A percentile compares a stretch with the other conserved stretches of the same genome.
Evolutionary conservation across 2,888 invertebrate species (phyloP).

Genomic region (Andrena flavipes): DNA sequence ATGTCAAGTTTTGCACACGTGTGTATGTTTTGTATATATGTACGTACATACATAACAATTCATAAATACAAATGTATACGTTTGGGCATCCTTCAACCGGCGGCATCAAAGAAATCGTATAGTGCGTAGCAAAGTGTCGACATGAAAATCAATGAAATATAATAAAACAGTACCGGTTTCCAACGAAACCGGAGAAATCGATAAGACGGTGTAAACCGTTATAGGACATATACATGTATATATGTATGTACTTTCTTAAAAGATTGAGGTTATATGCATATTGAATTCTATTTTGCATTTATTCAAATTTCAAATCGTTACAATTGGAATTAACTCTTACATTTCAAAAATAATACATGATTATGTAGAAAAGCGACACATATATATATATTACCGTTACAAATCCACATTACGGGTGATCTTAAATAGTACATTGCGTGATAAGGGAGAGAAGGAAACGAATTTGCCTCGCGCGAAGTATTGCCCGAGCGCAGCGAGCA

Average conservation of each 20-base stretch:
- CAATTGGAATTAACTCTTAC: neutral
- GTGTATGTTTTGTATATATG: neutral
- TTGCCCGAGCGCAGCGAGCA: too few species aligned
- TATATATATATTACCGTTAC: too few species aligned
- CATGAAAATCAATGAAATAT: neutral
- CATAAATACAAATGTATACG: neutral
- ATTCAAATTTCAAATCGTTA: conserved; percentile 6
- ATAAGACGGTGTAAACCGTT: neutral
- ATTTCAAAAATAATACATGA: neutral
- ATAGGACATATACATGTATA: too few species aligned
- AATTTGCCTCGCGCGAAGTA: too few species aligned
- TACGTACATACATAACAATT: neutral
- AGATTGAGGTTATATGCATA: conserved; percentile 4
- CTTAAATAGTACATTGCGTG: too few species aligned
- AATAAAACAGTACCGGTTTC: neutral
- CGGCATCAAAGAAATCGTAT: neutral
- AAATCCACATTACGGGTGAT: too few species aligned
- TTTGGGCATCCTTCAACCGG: neutral
- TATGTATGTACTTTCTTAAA: neutral
- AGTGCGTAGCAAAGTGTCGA: neutral
- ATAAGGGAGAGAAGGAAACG: too few species aligned
- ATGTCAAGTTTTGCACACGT: neutral
- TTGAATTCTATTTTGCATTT: neutral
- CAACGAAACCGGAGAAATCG: neutral
- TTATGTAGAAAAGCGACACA: neutral